A percentile compares a stretch with the other conserved stretches of the same genome.
These are phyloP conservation scores for Oryctolagus cuniculus DNA, from an alignment of 2,113 vertebrate species.

Conservation along the genomic window mOryCun1.1 NC_091441.1:84841001-84841500, in stretches of 20 bases:
- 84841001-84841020: conserved; percentile 34
- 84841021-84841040: conserved; percentile 1
- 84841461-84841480: not conserved
- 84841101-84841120: not conserved
- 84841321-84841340: not conserved
- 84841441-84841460: not conserved
- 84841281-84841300: not conserved
- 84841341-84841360: not conserved
- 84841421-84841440: not conserved
- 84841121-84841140: not conserved
- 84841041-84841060: not conserved
- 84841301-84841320: not conserved
- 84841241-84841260: not conserved
- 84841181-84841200: too few species aligned
- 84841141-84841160: not conserved
- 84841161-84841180: not conserved
- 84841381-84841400: not conserved
- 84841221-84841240: not conserved
- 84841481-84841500: not conserved
- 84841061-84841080: not conserved
- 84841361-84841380: not conserved
- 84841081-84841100: not conserved
- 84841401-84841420: conserved; percentile 15
- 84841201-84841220: not conserved
- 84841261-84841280: not conserved